Conservation (phyloP, 1,140 invertebrate species). For the Drosophila repletoides region DNA sequence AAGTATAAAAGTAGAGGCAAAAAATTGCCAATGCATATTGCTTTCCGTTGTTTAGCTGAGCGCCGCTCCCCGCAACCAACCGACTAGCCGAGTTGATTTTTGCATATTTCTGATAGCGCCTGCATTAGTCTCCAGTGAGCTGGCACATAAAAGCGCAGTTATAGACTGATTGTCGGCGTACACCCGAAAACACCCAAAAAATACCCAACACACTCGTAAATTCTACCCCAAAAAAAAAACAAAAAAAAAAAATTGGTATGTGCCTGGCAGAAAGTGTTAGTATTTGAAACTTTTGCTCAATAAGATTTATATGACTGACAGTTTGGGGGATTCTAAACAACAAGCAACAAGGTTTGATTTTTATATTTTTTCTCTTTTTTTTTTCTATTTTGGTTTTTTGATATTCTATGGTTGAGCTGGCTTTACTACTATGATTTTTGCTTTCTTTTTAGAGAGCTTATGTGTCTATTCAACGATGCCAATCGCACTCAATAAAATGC, state of each 20-base stretch:
- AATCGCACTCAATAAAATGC: too few species aligned
- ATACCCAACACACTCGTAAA: background rate
- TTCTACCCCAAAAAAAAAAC: too few species aligned
- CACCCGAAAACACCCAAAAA: background rate
- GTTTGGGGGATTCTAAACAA: slow-evolving; percentile 38
- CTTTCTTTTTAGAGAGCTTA: background rate
- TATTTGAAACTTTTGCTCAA: slow-evolving; percentile 69
- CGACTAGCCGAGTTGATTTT: slow-evolving; percentile 72
- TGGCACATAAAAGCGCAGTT: slow-evolving; percentile 74
- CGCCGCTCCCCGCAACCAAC: slow-evolving; percentile 54
- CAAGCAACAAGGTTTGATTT: slow-evolving; percentile 51
- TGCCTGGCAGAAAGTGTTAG: slow-evolving; percentile 48
- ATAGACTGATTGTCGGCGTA: slow-evolving; percentile 71
- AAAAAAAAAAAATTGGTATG: slow-evolving; percentile 11
- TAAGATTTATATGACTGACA: slow-evolving; percentile 73
- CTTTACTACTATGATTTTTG: background rate
- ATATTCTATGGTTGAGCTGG: background rate
- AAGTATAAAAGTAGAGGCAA: slow-evolving; percentile 24
- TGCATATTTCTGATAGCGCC: slow-evolving; percentile 68
- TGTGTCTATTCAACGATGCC: too few species aligned
- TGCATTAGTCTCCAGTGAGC: slow-evolving; percentile 76
- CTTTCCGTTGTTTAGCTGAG: slow-evolving; percentile 49
- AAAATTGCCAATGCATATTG: slow-evolving; percentile 59
- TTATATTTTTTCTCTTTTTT: background rate
- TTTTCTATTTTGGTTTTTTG: slow-evolving; percentile 37